Evolutionary conservation across 2,888 invertebrate species (phyloP), one percentile per base, ranked within the genome.

Genomic region (Drosophila neonasuta): DNA sequence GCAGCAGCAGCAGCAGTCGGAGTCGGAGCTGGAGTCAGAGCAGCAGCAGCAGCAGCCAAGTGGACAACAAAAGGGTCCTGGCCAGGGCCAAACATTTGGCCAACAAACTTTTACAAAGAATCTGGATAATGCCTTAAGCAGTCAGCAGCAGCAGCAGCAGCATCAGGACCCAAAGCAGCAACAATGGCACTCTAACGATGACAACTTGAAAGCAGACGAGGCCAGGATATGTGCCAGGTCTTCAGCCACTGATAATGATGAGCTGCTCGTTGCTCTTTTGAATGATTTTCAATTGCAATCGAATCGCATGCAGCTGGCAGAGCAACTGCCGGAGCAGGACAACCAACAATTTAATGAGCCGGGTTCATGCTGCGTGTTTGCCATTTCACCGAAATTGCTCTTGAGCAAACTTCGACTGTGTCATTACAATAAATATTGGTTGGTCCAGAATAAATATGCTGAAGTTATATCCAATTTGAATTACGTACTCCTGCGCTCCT

Each of bases 391-490:
- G 36, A 90, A 91, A 90, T 88, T 90, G 84, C 88, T 91, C 73
- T 87, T 91, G 86, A 89, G 80, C 82, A 89, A 90, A 90, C 89
- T 91, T 85, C 89, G 90, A 73, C 88, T 90, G 67, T 91, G 90
- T 79, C 88, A 88, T 81, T 88, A 90, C 83, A 91, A 91, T 88
- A 91, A 90, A 89, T 91, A 91, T 89, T 91, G 91, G 91, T 87
- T 91, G 82, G 91, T 91, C 78, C 91, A 91, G 85, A 91, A 91
- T 90, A 91, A 91, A 90, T 91, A 91, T 82, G 89, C 90, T 71
- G 91, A 91, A 86, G 90, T 91, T 88, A 89, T 91, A 86, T 89
- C 91, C 71, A 91, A 90, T 88, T 89, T 91, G 80, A 88, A 90
- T 89, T 90, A 89, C 86, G 83, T 88, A 77, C 83, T 86, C 54